phyloP scores from a whole-genome alignment of 2,888 invertebrate genomes.

The Xestobium rufovillosum region DNA sequence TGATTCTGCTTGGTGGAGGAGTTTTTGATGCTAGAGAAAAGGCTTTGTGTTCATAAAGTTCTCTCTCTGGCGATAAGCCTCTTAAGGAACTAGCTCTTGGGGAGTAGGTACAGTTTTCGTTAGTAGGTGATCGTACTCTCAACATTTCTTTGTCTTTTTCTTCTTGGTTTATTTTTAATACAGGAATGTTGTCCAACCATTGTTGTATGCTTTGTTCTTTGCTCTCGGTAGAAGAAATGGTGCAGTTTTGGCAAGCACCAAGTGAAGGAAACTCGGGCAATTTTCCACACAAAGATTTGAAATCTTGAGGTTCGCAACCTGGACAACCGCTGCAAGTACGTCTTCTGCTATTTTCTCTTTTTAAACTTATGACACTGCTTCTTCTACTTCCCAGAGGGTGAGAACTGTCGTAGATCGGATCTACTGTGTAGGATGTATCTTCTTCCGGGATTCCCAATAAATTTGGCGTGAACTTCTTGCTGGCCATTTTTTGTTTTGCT shows the following conservation, averaged over 20 bases:
- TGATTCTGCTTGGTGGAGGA: conserved; percentile 7
- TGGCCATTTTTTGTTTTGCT: conserved; percentile 80
- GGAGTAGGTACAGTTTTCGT: conserved; percentile 27
- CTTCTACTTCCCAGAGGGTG: conserved; percentile 42
- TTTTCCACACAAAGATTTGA: conserved; percentile 35
- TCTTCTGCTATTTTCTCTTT: conserved; percentile 55
- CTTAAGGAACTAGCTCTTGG: not conserved
- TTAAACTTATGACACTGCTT: conserved; percentile 51
- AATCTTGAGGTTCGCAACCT: conserved; percentile 50
- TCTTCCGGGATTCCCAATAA: conserved; percentile 78
- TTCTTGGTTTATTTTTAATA: conserved; percentile 27
- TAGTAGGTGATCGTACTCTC: conserved; percentile 34
- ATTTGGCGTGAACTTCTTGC: conserved; percentile 72
- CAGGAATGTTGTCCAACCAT: conserved; percentile 68
- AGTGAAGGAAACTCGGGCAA: conserved; percentile 39
- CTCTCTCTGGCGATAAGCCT: not conserved
- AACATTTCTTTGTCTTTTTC: conserved; percentile 19
- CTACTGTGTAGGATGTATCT: conserved; percentile 48
- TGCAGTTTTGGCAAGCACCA: conserved; percentile 48
- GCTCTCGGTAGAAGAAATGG: conserved; percentile 54
- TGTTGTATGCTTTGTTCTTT: conserved; percentile 67
- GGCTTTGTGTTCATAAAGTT: conserved; percentile 1
- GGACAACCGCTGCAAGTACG: conserved; percentile 59
- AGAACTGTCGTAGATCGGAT: conserved; percentile 45
- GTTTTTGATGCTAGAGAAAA: not conserved